These are phyloP conservation scores for Bathynomus jamesi DNA, from an alignment of 1,140 invertebrate species.

Conservation along the genomic window DNA sequence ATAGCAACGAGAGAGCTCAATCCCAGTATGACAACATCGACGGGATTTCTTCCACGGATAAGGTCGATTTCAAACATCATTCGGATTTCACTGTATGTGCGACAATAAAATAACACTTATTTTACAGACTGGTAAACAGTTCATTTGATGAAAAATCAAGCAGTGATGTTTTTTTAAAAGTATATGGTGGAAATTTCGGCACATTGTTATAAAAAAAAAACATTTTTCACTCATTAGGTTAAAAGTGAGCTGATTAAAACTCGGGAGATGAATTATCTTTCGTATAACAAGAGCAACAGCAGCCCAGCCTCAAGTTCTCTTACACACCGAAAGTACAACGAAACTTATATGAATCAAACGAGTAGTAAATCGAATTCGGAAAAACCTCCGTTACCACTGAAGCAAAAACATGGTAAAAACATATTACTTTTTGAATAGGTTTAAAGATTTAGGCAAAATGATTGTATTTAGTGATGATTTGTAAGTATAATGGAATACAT, in stretches of 20 bases:
- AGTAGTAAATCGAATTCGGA: not conserved
- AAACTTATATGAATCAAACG: not conserved
- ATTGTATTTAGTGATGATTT: too few species aligned
- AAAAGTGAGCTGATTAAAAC: not conserved
- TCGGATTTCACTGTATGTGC: too few species aligned
- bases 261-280: not conserved
- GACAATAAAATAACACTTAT: too few species aligned
- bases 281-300: not conserved
- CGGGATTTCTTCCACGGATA: not conserved
- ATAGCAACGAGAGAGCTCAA: not conserved
- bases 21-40: not conserved
- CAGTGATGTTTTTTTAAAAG: too few species aligned
- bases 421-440: too few species aligned
- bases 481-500: too few species aligned
- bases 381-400: not conserved
- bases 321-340: not conserved
- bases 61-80: not conserved
- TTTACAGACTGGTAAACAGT: too few species aligned
- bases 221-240: too few species aligned
- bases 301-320: not conserved
- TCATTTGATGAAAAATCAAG: too few species aligned
- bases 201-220: too few species aligned
- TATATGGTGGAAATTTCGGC: too few species aligned
- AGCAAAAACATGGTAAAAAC: not conserved
- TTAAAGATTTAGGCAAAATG: too few species aligned